These are phyloP conservation scores for Psittacus erithacus DNA, from an alignment of 2,113 vertebrate species.

Conservation along the genomic window DNA sequence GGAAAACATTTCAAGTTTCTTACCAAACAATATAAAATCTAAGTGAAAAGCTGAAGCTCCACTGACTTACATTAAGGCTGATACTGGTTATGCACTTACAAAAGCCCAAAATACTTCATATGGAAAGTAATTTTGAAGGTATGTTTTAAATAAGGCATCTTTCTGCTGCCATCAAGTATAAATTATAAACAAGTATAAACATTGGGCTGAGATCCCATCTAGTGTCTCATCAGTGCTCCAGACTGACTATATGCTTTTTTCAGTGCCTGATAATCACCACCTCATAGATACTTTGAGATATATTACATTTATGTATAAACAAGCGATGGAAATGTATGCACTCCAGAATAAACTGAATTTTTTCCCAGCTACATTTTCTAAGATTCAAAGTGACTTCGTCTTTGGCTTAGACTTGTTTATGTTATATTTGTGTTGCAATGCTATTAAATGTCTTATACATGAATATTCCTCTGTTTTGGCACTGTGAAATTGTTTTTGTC, in stretches of 20 bases:
- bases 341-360: not conserved
- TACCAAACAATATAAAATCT: slow-evolving; percentile 4
- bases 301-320: not conserved
- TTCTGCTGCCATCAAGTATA: not conserved
- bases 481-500: not conserved
- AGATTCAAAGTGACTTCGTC: not conserved
- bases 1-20: not conserved
- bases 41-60: not conserved
- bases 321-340: not conserved
- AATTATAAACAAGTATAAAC: not conserved
- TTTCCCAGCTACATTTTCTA: not conserved
- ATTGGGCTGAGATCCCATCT: not conserved
- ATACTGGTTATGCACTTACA: not conserved
- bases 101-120: not conserved
- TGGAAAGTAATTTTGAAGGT: not conserved
- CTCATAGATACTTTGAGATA: not conserved
- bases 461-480: not conserved
- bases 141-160: not conserved
- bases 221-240: not conserved
- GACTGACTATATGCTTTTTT: not conserved
- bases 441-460: not conserved
- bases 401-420: not conserved
- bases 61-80: not conserved
- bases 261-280: not conserved
- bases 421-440: not conserved